phyloP scores from a whole-genome alignment of 2,888 invertebrate genomes.

The Leistus spinibarbis region DNA sequence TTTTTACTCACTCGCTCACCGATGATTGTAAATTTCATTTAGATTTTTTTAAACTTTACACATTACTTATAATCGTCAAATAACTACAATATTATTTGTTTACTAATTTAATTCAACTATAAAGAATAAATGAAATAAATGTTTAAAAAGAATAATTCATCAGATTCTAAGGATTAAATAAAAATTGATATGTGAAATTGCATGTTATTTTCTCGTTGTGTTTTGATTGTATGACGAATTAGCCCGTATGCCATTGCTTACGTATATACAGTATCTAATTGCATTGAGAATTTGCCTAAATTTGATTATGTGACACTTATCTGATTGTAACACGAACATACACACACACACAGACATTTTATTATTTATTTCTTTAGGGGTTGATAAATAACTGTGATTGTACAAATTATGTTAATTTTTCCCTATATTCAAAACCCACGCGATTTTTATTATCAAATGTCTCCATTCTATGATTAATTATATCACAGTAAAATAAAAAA shows the following conservation, averaged over 20 bases:
- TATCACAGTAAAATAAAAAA: no score
- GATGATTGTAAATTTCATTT: neutral
- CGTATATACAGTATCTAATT: slow-evolving; percentile 27
- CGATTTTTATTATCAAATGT: slow-evolving; percentile 5
- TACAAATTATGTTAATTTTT: slow-evolving; percentile 32
- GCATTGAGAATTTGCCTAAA: slow-evolving; percentile 26
- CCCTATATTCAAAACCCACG: neutral
- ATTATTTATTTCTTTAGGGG: neutral
- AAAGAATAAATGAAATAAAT: no score
- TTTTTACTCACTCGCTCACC: neutral
- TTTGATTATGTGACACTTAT: slow-evolving; percentile 26
- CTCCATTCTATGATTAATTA: slow-evolving; percentile 14
- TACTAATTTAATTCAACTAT: no score
- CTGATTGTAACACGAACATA: neutral
- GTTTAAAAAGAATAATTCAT: no score
- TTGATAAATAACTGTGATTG: slow-evolving; percentile 28
- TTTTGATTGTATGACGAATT: slow-evolving; percentile 27
- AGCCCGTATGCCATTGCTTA: slow-evolving; percentile 22
- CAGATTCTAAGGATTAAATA: neutral
- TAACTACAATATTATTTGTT: no score
- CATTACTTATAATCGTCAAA: no score
- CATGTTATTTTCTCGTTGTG: slow-evolving; percentile 12
- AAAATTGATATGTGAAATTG: neutral
- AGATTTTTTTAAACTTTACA: neutral
- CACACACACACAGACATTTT: neutral